A percentile compares a stretch with the other conserved stretches of the same genome.
phyloP scores from a whole-genome alignment of 2,113 vertebrate species.

The Tichodroma muraria region DNA sequence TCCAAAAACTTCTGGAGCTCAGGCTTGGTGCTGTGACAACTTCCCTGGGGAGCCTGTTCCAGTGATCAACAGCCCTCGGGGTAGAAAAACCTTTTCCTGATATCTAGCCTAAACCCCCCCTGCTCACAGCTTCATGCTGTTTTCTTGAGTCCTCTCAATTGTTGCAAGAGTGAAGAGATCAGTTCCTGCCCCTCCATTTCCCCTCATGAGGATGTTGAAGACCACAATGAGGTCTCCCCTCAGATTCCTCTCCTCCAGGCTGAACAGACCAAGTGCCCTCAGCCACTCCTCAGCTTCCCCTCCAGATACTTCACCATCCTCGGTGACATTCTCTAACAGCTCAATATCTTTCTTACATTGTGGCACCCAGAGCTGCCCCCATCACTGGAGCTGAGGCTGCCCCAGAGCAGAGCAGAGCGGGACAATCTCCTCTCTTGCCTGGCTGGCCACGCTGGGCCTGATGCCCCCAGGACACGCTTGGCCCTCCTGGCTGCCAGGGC shows the following conservation, averaged over 20 bases:
- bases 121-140: not conserved
- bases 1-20: not conserved
- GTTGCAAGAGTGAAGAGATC: not conserved
- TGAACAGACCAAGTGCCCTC: not conserved
- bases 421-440: not conserved
- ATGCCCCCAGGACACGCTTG: accelerated
- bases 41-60: not conserved
- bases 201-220: accelerated
- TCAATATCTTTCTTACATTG: accelerated
- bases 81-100: not conserved
- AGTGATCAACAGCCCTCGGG: not conserved
- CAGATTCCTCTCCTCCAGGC: not conserved
- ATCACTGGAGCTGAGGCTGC: accelerated
- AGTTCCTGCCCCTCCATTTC: not conserved
- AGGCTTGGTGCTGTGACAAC: not conserved
- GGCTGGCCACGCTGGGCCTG: accelerated
- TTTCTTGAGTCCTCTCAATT: not conserved
- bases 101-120: not conserved
- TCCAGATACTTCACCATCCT: not conserved
- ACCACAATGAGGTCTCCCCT: accelerated
- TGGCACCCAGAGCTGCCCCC: not conserved
- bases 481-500: not conserved
- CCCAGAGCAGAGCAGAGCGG: accelerated
- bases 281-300: not conserved
- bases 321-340: too few species aligned